A percentile compares a stretch with the other conserved stretches of the same genome.
Conservation (phyloP, 2,113 vertebrate genomes). For the Cryptotis parvus region DNA sequence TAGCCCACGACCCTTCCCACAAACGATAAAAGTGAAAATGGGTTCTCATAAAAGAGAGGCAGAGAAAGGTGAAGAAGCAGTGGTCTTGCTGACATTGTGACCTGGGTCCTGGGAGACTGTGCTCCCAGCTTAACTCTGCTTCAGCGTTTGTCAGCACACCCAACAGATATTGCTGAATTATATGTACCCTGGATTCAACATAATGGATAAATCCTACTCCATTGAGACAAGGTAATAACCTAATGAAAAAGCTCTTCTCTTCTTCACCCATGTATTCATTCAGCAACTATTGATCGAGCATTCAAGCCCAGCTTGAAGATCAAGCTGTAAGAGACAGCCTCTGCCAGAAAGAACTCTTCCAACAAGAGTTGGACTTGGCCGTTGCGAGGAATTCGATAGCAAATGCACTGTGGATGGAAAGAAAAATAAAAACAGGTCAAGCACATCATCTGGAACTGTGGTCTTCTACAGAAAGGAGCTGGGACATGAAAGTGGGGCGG, state of each 20-base stretch:
- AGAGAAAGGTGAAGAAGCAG: background rate
- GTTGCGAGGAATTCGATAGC: constrained; percentile 32
- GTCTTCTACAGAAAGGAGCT: background rate
- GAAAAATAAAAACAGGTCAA: constrained; percentile 5
- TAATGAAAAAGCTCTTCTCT: constrained; percentile 33
- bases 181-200: background rate
- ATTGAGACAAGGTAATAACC: background rate
- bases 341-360: background rate
- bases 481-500: background rate
- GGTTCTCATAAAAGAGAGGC: background rate
- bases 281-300: background rate
- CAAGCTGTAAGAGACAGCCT: constrained; percentile 16
- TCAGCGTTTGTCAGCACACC: background rate
- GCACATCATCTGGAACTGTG: constrained; percentile 7
- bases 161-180: background rate
- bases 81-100: background rate
- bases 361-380: background rate
- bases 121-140: background rate
- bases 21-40: background rate
- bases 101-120: background rate
- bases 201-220: background rate
- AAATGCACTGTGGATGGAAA: constrained; percentile 20
- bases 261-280: background rate
- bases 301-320: background rate
- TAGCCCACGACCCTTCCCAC: background rate